Base-by-base conservation (phyloP, 2,797 vertebrate genomes). In the Alosa sapidissima region DNA sequence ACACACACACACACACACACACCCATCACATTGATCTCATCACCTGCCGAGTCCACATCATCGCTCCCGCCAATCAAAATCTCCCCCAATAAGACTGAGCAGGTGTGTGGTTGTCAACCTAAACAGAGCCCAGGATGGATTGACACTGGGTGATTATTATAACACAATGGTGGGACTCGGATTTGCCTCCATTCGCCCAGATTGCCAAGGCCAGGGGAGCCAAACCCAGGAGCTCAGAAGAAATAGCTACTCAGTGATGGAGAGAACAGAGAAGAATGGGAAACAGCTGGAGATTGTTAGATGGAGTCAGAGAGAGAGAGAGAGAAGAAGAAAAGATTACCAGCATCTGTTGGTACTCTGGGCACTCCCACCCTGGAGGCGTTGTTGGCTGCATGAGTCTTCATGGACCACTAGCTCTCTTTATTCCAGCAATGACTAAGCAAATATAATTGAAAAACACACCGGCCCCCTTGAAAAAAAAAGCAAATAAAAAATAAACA, bases 61-160 rank as follows among this genome's bases (percentile, higher is more conserved):
- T 47, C 41, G 72, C 72, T 47, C 36, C 72, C 8, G 72, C 72
- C 36, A 78, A 78, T 78, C 72, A 78, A 78, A 78, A 78, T 78
- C 72, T 19, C 41, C 41, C 41, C 72, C 72, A 78, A 78, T 78
- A 47, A 78, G 41, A 16, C 72, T n/a, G 72, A 78, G 72, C 72
- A 78, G 72, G 72, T 78, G 72, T 47, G 72, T 41, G 36, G 72
- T 45, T 78, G 72, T 78, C 72, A 78, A n/a, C 72, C 72, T 78
- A 78, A 78, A 78, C 72, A 21, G 19, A 36, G 72, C 14, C 41
- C 36, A 4, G 41, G 72, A 78, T 78, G 72, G 72, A 78, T 78
- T 78, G 72, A 78, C 72, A 78, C 72, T 8, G 16, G 72, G 72
- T 47, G 72, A 78, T 78, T 47, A 78, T 78, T 78, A 47, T 21